Conservation (phyloP, 2,888 invertebrate species). For the Temnothorax rugatulus region DNA sequence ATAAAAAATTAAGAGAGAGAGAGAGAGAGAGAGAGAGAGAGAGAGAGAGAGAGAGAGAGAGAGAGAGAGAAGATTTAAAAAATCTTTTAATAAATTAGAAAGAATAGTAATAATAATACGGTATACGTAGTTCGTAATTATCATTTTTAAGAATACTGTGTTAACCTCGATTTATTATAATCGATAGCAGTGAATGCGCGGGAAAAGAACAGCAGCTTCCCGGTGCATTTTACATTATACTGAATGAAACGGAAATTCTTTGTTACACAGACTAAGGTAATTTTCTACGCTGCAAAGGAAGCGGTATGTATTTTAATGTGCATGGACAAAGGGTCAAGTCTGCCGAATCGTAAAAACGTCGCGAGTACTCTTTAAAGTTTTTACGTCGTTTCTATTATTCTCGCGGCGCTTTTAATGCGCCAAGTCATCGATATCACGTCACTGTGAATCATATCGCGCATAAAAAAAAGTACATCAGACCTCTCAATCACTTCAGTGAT, state of each 20-base stretch:
- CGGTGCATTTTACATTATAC: background rate
- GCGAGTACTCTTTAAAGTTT: slow-evolving; percentile 33
- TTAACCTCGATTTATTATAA: slow-evolving; percentile 17
- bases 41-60: background rate
- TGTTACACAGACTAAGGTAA: slow-evolving; percentile 5
- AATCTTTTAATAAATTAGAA: background rate
- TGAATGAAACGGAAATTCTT: slow-evolving; percentile 16
- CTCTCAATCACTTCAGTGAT: slow-evolving; percentile 46
- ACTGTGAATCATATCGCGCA: slow-evolving; percentile 38
- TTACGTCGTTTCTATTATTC: slow-evolving; percentile 32
- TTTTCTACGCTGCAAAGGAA: background rate
- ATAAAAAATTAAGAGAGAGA: background rate
- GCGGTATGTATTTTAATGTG: slow-evolving; percentile 22
- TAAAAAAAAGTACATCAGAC: slow-evolving; percentile 39
- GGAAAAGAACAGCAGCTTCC: slow-evolving; percentile 1
- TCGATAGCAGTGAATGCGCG: background rate
- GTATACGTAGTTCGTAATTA: background rate
- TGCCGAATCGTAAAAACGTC: slow-evolving; percentile 34
- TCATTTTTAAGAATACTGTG: background rate
- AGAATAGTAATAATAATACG: background rate
- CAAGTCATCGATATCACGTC: slow-evolving; percentile 42
- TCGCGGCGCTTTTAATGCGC: slow-evolving; percentile 1
- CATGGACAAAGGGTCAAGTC: background rate
- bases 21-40: background rate
- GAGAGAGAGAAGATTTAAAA: background rate